phyloP scores from a whole-genome alignment of 2,797 vertebrate genomes.

The Sebastiscus tertius region DNA sequence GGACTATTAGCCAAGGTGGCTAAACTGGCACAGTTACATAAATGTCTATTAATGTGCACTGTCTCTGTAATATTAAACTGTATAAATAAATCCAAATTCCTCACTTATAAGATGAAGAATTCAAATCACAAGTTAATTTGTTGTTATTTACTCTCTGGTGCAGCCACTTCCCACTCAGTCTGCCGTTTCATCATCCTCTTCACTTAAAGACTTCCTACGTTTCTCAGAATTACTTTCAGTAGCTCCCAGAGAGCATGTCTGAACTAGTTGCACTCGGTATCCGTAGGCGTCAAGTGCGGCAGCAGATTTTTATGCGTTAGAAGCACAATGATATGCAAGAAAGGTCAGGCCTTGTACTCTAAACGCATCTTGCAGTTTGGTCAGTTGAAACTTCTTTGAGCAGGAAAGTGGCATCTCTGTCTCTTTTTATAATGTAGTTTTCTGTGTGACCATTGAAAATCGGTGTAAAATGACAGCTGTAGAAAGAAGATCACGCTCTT shows the following conservation, averaged over 20 bases:
- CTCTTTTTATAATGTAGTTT: background rate
- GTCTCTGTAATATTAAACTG: background rate
- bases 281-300: slow-evolving; percentile 9
- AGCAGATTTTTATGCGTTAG: background rate
- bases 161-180: background rate
- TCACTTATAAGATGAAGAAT: too few relatives aligned
- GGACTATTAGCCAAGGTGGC: background rate
- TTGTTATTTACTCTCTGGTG: slow-evolving; percentile 39
- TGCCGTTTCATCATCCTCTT: background rate
- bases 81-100: background rate
- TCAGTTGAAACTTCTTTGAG: background rate
- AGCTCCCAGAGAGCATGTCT: background rate
- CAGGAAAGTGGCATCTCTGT: background rate
- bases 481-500: background rate
- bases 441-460: background rate
- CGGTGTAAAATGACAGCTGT: background rate
- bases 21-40: background rate
- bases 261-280: background rate
- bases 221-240: slow-evolving; percentile 49
- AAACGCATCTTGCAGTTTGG: background rate
- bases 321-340: background rate
- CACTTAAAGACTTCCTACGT: slow-evolving; percentile 30
- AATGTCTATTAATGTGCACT: background rate
- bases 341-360: background rate
- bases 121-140: background rate